Evolutionary conservation across 2,888 invertebrate species (phyloP).

Genomic region (Euclidia mi): DNA sequence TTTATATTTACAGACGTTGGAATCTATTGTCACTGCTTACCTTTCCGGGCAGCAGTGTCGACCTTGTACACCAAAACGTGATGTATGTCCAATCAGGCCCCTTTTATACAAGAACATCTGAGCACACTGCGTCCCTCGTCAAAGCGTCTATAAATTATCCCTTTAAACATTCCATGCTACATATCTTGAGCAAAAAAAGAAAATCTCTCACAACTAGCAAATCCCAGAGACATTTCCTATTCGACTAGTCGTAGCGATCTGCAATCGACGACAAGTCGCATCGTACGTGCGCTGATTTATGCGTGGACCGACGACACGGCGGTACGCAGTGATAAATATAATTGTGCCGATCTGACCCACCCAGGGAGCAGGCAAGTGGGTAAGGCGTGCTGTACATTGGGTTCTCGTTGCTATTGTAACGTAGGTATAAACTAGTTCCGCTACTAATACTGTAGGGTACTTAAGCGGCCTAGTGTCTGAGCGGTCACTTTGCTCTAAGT

Average conservation of each 20-base stretch:
- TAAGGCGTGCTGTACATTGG: conserved; percentile 67
- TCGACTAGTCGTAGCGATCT: conserved; percentile 50
- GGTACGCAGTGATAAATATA: conserved; percentile 79
- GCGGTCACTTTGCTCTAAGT: too few species aligned
- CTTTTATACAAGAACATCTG: too few species aligned
- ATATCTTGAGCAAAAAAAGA: not conserved
- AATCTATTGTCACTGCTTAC: too few species aligned
- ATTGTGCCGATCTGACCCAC: conserved; percentile 79
- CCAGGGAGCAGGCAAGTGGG: conserved; percentile 77
- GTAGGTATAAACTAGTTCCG: too few species aligned
- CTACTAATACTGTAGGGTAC: too few species aligned
- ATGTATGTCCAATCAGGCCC: too few species aligned
- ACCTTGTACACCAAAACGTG: too few species aligned
- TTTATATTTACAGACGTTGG: too few species aligned
- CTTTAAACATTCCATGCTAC: conserved; percentile 7
- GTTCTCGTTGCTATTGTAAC: conserved; percentile 6
- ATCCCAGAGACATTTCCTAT: conserved; percentile 63
- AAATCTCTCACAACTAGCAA: conserved; percentile 25
- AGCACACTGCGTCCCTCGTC: too few species aligned
- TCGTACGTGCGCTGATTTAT: conserved; percentile 78
- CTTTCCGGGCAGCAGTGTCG: too few species aligned
- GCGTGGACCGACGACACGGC: conserved; percentile 73
- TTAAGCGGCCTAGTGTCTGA: too few species aligned
- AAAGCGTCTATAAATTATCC: not conserved
- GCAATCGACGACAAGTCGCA: conserved; percentile 64